Base-by-base conservation (phyloP, 1,140 invertebrate genomes). In the Sarcophaga bullata region DNA sequence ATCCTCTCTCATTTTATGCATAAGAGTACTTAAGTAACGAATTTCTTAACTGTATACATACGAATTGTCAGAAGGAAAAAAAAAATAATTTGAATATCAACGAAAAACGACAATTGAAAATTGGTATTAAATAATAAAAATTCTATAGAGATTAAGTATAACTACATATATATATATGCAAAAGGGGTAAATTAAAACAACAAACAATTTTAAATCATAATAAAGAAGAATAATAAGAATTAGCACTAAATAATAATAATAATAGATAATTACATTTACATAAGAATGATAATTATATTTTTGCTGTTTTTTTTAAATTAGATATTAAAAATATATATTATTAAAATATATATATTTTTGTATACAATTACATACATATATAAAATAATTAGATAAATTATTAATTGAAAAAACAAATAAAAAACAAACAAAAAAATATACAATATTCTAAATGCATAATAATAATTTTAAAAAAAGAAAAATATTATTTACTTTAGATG, bases 231-330 rank as follows among this genome's bases (percentile, higher is more conserved):
- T 49, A 48, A 76, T 49, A 76, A 11, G n/a, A 76, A 78, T 50
- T 78, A 78, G 19, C n/a, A 52, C n/a, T 78, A 52, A 10, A 78
- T 78, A 78, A 78, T 50, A 78, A 37, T 37, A 37, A 37, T 37
- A 17, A 78, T 49, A 49, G 19, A 78, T 78, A 78, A 78, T n/a
- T 78, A 78, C 75, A 78, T 78, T 78, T 78, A 78, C 75, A 78
- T 78, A 78, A 78, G 75, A 78, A 78, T 78, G 75, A 78, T 78
- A 78, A 50, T 78, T 2, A 25, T 49, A 49, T 49, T 49, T 52
- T 76, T 75, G 68, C 25, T 73, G 0, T 73, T 73, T 73, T 6
- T 47, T 73, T 19, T 11, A 73, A 73, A n/a, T n/a, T 68, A 73
- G 46, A 47, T 73, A 19, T 78, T n/a, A n/a, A n/a, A 25, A 25